Conservation (phyloP, 2,888 invertebrate genomes). For the Nephrotoma guestfalica region DNA sequence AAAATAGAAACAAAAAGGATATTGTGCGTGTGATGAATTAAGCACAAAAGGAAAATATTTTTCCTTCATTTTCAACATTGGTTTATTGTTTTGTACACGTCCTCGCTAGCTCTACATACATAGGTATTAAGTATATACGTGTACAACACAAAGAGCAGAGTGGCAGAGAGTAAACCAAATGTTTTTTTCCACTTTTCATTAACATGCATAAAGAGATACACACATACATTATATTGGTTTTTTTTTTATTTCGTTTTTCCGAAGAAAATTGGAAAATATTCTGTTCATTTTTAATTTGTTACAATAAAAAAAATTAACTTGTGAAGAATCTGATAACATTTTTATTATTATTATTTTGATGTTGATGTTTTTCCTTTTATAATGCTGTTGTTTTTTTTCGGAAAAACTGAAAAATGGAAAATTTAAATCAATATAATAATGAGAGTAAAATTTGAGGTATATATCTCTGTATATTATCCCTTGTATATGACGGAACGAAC, state of each 20-base stretch:
- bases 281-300: background rate
- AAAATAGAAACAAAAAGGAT: background rate
- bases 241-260: background rate
- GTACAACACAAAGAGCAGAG: background rate
- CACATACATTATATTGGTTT: background rate
- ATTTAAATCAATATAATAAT: background rate
- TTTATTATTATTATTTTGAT: background rate
- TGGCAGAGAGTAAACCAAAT: background rate
- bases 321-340: background rate
- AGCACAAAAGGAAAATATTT: background rate
- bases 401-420: background rate
- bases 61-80: background rate
- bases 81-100: background rate
- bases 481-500: background rate
- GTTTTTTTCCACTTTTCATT: background rate
- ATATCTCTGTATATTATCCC: background rate
- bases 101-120: background rate
- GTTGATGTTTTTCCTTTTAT: background rate
- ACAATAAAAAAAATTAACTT: background rate
- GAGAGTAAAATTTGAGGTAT: background rate
- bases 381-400: background rate
- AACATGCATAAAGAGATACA: background rate
- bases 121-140: background rate
- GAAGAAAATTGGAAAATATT: background rate
- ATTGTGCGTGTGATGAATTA: background rate